Conservation (phyloP, 2,113 vertebrate genomes). For the Saccopteryx leptura region DNA sequence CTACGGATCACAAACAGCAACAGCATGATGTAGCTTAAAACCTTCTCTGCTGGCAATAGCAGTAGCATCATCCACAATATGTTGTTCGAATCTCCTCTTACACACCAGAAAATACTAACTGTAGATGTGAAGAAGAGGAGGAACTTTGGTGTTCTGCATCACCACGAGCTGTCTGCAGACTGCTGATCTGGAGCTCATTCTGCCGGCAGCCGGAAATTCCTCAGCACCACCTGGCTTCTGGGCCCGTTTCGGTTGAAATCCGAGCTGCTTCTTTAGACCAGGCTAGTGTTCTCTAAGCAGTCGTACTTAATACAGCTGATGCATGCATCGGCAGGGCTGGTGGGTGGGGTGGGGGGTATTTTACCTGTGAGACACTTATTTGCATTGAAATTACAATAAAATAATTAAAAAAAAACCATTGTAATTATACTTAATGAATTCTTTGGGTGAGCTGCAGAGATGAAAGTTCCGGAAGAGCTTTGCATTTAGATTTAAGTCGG, state of each 20-base stretch:
- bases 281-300: slow-evolving; percentile 68
- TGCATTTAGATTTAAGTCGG: slow-evolving; percentile 75
- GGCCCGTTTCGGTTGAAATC: slow-evolving; percentile 66
- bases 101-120: slow-evolving; percentile 73
- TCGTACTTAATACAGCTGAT: slow-evolving; percentile 60
- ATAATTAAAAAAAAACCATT: not conserved
- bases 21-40: slow-evolving; percentile 81
- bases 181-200: slow-evolving; percentile 77
- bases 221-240: slow-evolving; percentile 81
- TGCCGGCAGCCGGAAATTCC: slow-evolving; percentile 76
- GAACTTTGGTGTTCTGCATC: slow-evolving; percentile 84
- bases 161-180: slow-evolving; percentile 78
- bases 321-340: not conserved
- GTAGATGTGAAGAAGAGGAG: slow-evolving; percentile 74
- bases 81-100: slow-evolving; percentile 77
- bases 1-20: slow-evolving; percentile 83
- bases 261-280: slow-evolving; percentile 57
- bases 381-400: slow-evolving; percentile 65
- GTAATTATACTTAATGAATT: slow-evolving; percentile 55
- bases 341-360: not conserved
- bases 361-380: slow-evolving; percentile 57
- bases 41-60: slow-evolving; percentile 72
- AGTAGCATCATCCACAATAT: slow-evolving; percentile 76
- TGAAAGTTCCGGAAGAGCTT: slow-evolving; percentile 78
- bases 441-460: slow-evolving; percentile 68